A percentile compares a stretch with the other conserved stretches of the same genome.
Evolutionary conservation across 2,113 vertebrate species (phyloP).

Genomic region (Ahaetulla prasina): DNA sequence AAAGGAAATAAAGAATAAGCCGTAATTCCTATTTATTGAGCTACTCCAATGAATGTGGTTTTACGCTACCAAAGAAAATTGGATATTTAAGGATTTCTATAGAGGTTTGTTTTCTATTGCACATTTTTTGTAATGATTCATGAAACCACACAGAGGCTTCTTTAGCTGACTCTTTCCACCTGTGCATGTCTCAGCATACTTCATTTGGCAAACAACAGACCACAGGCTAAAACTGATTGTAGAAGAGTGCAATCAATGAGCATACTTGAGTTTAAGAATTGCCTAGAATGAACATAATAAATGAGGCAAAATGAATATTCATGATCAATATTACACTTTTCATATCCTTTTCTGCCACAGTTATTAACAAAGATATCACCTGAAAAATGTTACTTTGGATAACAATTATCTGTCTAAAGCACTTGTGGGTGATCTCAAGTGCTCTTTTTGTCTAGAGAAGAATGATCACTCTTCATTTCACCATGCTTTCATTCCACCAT

Average conservation of each 20-base stretch:
- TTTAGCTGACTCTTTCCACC: neutral
- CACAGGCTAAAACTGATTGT: neutral
- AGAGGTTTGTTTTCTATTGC: neutral
- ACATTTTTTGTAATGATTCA: neutral
- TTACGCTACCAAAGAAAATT: neutral
- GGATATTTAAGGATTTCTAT: constrained; percentile 4
- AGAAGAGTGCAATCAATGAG: neutral
- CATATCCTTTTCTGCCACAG: neutral
- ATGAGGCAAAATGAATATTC: neutral
- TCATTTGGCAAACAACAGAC: neutral
- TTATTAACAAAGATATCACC: neutral
- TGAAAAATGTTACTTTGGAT: neutral
- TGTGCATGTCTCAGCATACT: neutral
- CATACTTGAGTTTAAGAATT: neutral
- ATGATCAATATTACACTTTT: neutral
- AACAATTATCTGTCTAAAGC: neutral
- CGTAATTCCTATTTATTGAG: neutral
- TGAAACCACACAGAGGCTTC: neutral
- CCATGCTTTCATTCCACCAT: neutral
- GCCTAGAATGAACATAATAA: neutral
- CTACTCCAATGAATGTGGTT: constrained; percentile 13
- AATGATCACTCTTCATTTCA: neutral
- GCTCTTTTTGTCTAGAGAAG: neutral
- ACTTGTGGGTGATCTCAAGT: neutral
- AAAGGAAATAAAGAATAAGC: constrained; percentile 2